Evolutionary conservation across 2,113 vertebrate species (phyloP), one percentile per base, ranked within the genome.

Genomic region (Saimiri boliviensis): DNA sequence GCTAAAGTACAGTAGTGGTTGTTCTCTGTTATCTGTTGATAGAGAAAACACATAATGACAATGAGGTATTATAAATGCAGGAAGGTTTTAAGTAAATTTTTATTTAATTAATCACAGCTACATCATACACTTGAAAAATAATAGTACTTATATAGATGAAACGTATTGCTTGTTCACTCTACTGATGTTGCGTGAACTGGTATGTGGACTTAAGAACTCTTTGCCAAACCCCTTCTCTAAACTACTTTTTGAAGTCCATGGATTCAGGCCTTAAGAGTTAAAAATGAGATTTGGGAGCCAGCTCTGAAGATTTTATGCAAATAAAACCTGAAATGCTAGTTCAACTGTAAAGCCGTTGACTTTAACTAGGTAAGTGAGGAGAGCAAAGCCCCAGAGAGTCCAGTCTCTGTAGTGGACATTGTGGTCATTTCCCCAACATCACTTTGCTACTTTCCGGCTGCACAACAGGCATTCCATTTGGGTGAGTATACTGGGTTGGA

Each of bases 11-110:
- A 92, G 56, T 45, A 63, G 37, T 76, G 76, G 42, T 73, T 88
- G 8, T 56, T 83, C 6, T 73, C 63, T 85, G 71, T 70, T 91
- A 81, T 92, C 54, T 92, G 13, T 83, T 88, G 63, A 60, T 76
- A 76, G 47, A 92, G 70, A 96, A 86, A n/a, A 96, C 49, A 42
- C 3, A 60, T 49, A 84, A 80, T 92, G 42, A 84, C n/a, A 87
- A 88, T 71, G 12, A 81, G 8, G 5, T 35, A 77, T 56, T 37
- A 32, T 80, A 85, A 84, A 79, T 85, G 6, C 30, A 49, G 47
- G 35, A 91, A 89, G 17, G 74, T 79, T 90, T 94, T 84, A 93
- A 83, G 27, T 82, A 13, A 68, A 85, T 84, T 90, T 85, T 80
- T 37, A 60, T 85, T 80, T 83, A 56, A 71, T 90, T 86, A 92